phyloP scores from a whole-genome alignment of 2,113 vertebrate species.

The Antigone vipio region DNA sequence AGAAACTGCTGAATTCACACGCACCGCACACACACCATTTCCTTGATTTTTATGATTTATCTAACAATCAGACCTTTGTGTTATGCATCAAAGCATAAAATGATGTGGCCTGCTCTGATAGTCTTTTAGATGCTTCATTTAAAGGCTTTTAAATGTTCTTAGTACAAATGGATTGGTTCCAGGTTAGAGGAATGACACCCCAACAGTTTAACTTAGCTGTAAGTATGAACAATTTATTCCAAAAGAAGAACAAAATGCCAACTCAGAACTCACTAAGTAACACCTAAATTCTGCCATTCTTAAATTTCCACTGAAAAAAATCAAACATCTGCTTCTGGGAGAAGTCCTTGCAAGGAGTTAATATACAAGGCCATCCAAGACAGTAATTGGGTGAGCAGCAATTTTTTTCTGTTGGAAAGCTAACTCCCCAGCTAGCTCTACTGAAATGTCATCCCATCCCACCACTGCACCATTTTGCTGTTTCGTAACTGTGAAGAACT shows the following conservation, averaged over 20 bases:
- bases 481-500: neutral
- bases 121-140: neutral
- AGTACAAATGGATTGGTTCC: neutral
- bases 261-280: neutral
- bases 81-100: neutral
- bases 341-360: neutral
- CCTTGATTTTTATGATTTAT: slow-evolving; percentile 5
- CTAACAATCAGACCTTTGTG: neutral
- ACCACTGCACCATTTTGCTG: neutral
- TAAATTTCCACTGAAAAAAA: neutral
- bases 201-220: neutral
- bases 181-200: neutral
- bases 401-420: neutral
- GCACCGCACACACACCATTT: neutral
- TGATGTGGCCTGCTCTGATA: neutral
- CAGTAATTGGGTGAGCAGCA: neutral
- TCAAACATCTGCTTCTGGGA: neutral
- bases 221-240: neutral
- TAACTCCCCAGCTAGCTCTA: neutral
- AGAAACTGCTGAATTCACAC: slow-evolving; percentile 24
- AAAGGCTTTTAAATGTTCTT: neutral
- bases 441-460: neutral
- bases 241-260: neutral
- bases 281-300: neutral
- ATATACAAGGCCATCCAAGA: neutral